These are phyloP conservation scores for Indicator indicator DNA, from an alignment of 2,113 vertebrate genomes.

Conservation along the genomic window DNA sequence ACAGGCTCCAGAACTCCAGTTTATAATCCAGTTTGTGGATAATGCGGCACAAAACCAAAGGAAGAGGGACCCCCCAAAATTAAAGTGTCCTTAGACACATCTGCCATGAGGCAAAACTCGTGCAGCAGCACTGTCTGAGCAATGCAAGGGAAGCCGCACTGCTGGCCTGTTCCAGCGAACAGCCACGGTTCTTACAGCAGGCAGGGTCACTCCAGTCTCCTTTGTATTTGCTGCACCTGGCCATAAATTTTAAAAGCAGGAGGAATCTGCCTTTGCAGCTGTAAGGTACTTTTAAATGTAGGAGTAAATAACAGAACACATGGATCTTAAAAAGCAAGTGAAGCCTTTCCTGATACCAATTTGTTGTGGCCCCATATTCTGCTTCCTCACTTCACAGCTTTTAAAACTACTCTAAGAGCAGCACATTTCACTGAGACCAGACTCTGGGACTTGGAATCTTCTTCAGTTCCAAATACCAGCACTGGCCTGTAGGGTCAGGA, in stretches of 20 bases:
- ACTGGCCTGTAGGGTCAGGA: not conserved
- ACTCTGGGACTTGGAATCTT: not conserved
- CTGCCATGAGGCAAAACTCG: too few species aligned
- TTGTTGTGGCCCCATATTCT: not conserved
- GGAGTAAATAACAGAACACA: not conserved
- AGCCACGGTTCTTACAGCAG: too few species aligned
- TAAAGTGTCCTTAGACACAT: too few species aligned
- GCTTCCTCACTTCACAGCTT: not conserved
- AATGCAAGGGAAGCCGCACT: too few species aligned
- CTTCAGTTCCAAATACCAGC: not conserved
- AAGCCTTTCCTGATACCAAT: not conserved
- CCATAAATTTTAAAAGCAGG: not conserved
- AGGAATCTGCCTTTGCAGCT: not conserved
- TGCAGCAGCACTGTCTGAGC: too few species aligned
- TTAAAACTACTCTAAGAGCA: not conserved
- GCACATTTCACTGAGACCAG: not conserved
- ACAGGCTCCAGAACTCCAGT: too few species aligned
- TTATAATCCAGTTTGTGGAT: too few species aligned
- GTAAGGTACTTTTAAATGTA: not conserved
- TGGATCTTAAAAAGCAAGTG: not conserved
- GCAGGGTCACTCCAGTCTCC: not conserved
- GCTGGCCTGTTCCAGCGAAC: too few species aligned
- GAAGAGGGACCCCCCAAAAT: too few species aligned
- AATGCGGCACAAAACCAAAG: too few species aligned
- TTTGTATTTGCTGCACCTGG: not conserved